Evolutionary conservation across 53 echinoderm and acorn worm species (phyloP).

Genomic region (Paracentrotus lividus): DNA sequence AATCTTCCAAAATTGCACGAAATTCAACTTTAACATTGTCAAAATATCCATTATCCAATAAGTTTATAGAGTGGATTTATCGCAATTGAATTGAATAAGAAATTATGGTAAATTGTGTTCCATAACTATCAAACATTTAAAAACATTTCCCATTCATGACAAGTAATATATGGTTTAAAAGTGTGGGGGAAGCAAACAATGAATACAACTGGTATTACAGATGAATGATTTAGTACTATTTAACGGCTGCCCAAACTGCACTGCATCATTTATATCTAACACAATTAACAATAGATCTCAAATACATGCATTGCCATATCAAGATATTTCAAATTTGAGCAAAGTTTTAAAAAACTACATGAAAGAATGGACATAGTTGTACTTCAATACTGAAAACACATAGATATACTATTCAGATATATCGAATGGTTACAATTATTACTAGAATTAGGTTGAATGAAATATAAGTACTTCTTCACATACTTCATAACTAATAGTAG

Average conservation of each 20-base stretch:
- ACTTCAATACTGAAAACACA: neutral
- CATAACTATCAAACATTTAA: neutral
- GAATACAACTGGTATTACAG: neutral
- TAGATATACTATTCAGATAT: neutral
- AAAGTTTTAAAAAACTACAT: neutral
- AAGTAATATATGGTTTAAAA: neutral
- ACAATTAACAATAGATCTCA: neutral
- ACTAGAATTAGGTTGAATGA: no score
- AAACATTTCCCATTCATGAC: neutral
- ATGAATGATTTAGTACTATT: neutral
- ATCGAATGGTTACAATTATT: no score
- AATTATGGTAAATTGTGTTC: neutral
- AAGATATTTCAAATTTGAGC: neutral
- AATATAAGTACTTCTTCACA: no score
- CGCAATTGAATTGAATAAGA: neutral
- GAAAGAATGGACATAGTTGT: neutral
- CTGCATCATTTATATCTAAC: neutral
- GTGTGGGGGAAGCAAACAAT: neutral
- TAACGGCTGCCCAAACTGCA: neutral
- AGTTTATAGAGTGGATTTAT: neutral
- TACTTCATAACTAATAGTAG: no score
- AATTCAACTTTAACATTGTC: no score
- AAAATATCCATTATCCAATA: neutral
- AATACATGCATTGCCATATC: neutral
- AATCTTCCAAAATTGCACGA: neutral